A percentile compares a stretch with the other conserved stretches of the same genome.
Conservation (phyloP, 2,113 vertebrate genomes). For the Miniopterus natalensis region DNA sequence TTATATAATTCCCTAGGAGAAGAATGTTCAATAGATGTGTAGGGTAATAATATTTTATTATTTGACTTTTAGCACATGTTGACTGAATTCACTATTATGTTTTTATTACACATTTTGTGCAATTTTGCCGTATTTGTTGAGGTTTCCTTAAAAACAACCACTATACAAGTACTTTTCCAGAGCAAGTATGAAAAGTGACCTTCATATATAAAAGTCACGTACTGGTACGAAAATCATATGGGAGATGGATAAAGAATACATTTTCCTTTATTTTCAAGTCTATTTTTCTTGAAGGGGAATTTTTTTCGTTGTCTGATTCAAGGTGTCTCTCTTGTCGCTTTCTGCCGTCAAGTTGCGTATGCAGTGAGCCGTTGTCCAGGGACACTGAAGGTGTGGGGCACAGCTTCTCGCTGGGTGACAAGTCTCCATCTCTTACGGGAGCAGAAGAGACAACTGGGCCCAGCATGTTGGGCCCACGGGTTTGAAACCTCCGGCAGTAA, state of each 20-base stretch:
- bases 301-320: background rate
- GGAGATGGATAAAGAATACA: background rate
- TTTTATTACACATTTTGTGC: conserved; percentile 71
- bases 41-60: conserved; percentile 60
- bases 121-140: conserved; percentile 43
- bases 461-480: background rate
- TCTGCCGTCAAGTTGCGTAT: background rate
- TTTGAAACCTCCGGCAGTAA: background rate
- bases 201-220: background rate
- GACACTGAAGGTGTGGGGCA: background rate
- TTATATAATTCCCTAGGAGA: conserved; percentile 67
- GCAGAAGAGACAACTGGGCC: background rate
- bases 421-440: background rate
- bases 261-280: conserved; percentile 41
- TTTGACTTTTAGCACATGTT: conserved; percentile 70
- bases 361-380: background rate
- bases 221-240: background rate
- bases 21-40: conserved; percentile 54
- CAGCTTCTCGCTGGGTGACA: background rate
- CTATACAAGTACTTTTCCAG: background rate
- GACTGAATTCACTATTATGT: conserved; percentile 60
- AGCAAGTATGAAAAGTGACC: conserved; percentile 54
- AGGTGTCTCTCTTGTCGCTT: background rate
- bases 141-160: conserved; percentile 59
- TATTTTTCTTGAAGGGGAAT: conserved; percentile 29